These are phyloP conservation scores for Hypomesus transpacificus DNA, from an alignment of 2,113 vertebrate genomes.

Conservation along the genomic window DNA sequence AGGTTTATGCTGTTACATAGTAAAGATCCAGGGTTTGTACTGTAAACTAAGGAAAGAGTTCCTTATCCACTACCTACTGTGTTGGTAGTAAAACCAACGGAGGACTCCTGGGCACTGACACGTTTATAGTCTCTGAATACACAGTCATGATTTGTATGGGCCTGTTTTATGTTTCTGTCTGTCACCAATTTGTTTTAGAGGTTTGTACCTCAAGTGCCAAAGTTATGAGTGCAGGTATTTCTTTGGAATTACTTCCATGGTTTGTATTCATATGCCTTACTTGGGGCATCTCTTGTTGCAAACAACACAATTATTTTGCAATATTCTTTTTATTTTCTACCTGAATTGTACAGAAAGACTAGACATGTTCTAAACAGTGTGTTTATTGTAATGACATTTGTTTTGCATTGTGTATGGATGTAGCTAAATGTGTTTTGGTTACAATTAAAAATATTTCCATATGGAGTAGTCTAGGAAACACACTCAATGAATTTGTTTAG, in stretches of 20 bases:
- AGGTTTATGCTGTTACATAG: background rate
- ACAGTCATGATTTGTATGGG: constrained; percentile 23
- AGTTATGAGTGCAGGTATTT: constrained; percentile 49
- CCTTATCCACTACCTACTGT: constrained; percentile 33
- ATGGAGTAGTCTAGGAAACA: constrained; percentile 40
- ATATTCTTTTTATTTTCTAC: constrained; percentile 55
- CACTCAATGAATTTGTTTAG: constrained; percentile 41
- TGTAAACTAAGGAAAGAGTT: constrained; percentile 30
- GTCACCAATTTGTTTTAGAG: constrained; percentile 12
- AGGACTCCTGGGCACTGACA: constrained; percentile 23
- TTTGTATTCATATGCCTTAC: constrained; percentile 13
- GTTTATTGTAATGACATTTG: constrained; percentile 36
- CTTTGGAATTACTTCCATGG: constrained; percentile 5
- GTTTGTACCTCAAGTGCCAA: constrained; percentile 58
- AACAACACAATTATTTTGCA: constrained; percentile 39
- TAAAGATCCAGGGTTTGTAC: background rate
- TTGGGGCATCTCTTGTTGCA: constrained; percentile 20
- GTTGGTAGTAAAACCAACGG: constrained; percentile 19
- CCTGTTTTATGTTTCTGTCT: constrained; percentile 14
- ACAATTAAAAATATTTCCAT: constrained; percentile 43
- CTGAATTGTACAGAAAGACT: constrained; percentile 43
- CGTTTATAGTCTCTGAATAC: constrained; percentile 13
- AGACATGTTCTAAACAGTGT: constrained; percentile 34
- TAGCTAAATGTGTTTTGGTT: constrained; percentile 35
- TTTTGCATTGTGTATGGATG: constrained; percentile 46